A percentile compares a stretch with the other conserved stretches of the same genome.
These are phyloP conservation scores for Dascyllus trimaculatus DNA, from an alignment of 2,113 vertebrate species.

Conservation along the genomic window DNA sequence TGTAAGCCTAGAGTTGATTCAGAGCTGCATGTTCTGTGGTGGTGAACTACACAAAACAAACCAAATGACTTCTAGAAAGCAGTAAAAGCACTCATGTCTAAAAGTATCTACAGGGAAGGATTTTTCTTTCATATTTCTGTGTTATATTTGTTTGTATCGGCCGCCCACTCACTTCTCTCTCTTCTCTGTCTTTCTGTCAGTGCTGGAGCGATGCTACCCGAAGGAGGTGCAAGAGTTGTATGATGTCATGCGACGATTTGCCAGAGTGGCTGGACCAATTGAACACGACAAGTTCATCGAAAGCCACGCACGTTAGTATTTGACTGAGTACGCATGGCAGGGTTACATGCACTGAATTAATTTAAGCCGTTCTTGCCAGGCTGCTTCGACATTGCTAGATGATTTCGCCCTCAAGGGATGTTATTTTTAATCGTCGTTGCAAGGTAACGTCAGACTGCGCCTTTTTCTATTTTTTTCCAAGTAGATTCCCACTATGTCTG, in stretches of 20 bases:
- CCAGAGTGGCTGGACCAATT: slow-evolving; percentile 91
- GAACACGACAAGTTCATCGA: slow-evolving; percentile 99
- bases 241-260: slow-evolving; percentile 94
- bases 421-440: neutral
- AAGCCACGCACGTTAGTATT: slow-evolving; percentile 92
- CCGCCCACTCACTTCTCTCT: slow-evolving; percentile 41
- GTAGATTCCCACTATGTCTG: neutral
- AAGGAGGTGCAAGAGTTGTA: slow-evolving; percentile 97
- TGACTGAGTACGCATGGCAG: neutral
- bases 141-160: slow-evolving; percentile 37
- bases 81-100: slow-evolving; percentile 10
- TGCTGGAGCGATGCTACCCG: slow-evolving; percentile 95
- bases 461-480: too few species aligned
- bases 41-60: slow-evolving; percentile 6
- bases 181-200: slow-evolving; percentile 74
- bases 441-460: neutral
- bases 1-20: slow-evolving; percentile 11
- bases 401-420: neutral
- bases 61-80: neutral
- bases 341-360: neutral
- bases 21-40: neutral
- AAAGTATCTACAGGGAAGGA: slow-evolving; percentile 7
- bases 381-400: neutral
- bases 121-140: slow-evolving; percentile 38
- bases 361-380: neutral